Conservation (phyloP, 2,113 vertebrate species). For the zebrafish (Danio rerio) region GRCz12tu NC_133184.1:44571501-44572000, state of each 20-base stretch:
- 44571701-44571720: constrained; percentile 78
- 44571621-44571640: constrained; percentile 85
- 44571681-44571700: constrained; percentile 78
- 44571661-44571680: constrained; percentile 87
- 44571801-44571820: constrained; percentile 92
- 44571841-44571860: constrained; percentile 84
- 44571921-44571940: neutral
- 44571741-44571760: constrained; percentile 82
- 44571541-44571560: neutral
- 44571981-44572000: constrained; percentile 79
- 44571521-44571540: neutral
- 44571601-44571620: constrained; percentile 78
- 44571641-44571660: constrained; percentile 85
- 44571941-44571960: neutral
- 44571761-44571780: constrained; percentile 80
- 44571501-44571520: neutral
- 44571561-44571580: neutral
- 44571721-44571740: constrained; percentile 84
- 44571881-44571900: constrained; percentile 89
- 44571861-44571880: constrained; percentile 88
- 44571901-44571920: constrained; percentile 79
- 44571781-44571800: constrained; percentile 86
- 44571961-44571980: constrained; percentile 80
- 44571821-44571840: constrained; percentile 86
- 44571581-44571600: constrained; percentile 10